Conservation (phyloP, 2,888 invertebrate species). For the Mystacides longicornis region DNA sequence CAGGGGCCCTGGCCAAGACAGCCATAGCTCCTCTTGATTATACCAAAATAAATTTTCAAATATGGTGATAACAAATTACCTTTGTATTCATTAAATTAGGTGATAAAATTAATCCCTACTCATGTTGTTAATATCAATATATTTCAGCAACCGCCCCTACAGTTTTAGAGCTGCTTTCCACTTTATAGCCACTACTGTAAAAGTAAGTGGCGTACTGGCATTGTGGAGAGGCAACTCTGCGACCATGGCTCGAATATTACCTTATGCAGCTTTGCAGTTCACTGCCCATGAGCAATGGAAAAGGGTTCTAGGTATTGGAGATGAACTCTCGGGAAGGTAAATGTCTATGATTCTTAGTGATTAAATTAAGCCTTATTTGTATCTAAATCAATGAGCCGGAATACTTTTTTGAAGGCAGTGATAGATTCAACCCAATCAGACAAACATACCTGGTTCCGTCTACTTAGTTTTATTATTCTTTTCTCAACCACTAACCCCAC, state of each 20-base stretch:
- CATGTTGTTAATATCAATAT: too few relatives aligned
- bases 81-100: background rate
- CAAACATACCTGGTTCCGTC: too few relatives aligned
- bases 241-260: conserved; percentile 94
- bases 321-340: conserved; percentile 40
- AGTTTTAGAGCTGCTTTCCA: conserved; percentile 61
- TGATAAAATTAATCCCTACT: background rate
- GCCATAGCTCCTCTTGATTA: conserved; percentile 94
- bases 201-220: conserved; percentile 70
- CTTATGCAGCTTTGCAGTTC: conserved; percentile 97
- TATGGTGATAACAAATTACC: conserved; percentile 44
- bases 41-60: conserved; percentile 98
- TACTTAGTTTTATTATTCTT: too few relatives aligned
- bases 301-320: conserved; percentile 65
- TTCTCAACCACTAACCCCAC: too few relatives aligned
- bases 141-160: conserved; percentile 60
- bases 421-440: too few relatives aligned
- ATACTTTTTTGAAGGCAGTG: too few relatives aligned
- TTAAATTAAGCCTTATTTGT: too few relatives aligned
- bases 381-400: too few relatives aligned
- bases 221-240: conserved; percentile 98
- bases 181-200: conserved; percentile 62
- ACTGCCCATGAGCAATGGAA: conserved; percentile 98
- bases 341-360: too few relatives aligned
- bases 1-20: conserved; percentile 94